Evolutionary conservation across 2,888 invertebrate species (phyloP), one percentile per base, ranked within the genome.

Genomic region (Eucera pruinosa): DNA sequence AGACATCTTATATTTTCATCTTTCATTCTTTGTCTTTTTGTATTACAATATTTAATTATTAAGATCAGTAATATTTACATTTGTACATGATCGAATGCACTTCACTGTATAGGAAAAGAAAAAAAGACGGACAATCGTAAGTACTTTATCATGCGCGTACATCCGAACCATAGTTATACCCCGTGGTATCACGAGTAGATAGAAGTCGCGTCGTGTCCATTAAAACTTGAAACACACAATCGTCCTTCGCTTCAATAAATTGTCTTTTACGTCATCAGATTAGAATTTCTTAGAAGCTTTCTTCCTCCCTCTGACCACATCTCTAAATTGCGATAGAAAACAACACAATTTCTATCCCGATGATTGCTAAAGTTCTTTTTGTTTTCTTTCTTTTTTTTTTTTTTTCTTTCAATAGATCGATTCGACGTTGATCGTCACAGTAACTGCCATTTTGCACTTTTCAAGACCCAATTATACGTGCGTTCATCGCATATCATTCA

Each of bases 61-160:
- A 87, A 84, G 83, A 80, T 83, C 66, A 67, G 78, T 84, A 39
- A 81, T 91, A 91, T 91, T 87, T 90, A 91, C 91, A 91, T 90
- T 89, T 91, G 85, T 91, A 91, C 91, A 91, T 78, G 82, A 88
- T 87, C 84, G 73, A 84, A 81, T 84, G 78, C 64, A 86, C 64
- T 82, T 71, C 58, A 75, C 76, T 79, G 73, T 68, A 80, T 78
- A 87, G 70, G 74, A 81, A 83, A 64, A 80, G 69, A 87, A 69
- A 73, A 81, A 83, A 64, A 80, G 69, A 77, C 57, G 43, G 70
- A 79, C 76, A 69, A 80, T 81, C 54, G 54, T 86, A 86, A 84
- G 84, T 86, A 84, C 84, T 77, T 64, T 69, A 70, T 73, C 67
- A 71, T 80, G 52, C 64, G 57, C 47, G 27, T 61, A 66, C 55